Evolutionary conservation across 2,113 vertebrate genomes (phyloP), one percentile per base, ranked within the genome.

Genomic region (Mandrillus leucophaeus): DNA sequence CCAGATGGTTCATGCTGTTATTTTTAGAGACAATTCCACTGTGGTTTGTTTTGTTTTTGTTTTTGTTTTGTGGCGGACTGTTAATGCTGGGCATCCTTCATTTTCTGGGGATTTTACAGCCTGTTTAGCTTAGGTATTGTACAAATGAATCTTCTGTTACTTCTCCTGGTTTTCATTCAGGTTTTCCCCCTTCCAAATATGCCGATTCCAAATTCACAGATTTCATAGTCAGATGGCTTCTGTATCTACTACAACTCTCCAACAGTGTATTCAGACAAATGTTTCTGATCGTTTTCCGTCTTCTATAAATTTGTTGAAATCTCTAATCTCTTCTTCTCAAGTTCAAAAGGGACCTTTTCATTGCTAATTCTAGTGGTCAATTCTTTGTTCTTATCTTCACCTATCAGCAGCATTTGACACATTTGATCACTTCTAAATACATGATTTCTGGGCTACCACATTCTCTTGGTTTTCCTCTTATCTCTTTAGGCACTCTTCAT

Each of bases 371-470:
- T 35, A 73, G 2, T 70, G 20, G 32, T 55, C 52, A 75, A 1
- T 68, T 97, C 76, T 90, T 81, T 85, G 30, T 50, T 25, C 40
- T 96, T 95, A 92, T 87, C 68, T 95, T 97, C 73, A 86, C 83
- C 64, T 73, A 25, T 68, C 43, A 76, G 43, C 57, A 87, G 70
- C 50, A 40, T 76, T 95, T 94, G 91, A 70, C 72, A 75, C 10
- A 80, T 88, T 83, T 52, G 16, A 66, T 89, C 64, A 72, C 72
- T 86, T 94, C 68, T 82, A 73, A 89, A 55, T 81, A 38, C 35
- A 20, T 78, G 66, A 25, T 91, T 88, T 96, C 92, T 43, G n/a
- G 61, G 40, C 93, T 22, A 92, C 73, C 16, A 55, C 73, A 75
- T 68, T 87, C 68, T 76, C 61, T 88, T 40, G 16, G 13, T 75